Base-by-base conservation (phyloP, 2,888 invertebrate species). In the Drosophila helvetica region DNA sequence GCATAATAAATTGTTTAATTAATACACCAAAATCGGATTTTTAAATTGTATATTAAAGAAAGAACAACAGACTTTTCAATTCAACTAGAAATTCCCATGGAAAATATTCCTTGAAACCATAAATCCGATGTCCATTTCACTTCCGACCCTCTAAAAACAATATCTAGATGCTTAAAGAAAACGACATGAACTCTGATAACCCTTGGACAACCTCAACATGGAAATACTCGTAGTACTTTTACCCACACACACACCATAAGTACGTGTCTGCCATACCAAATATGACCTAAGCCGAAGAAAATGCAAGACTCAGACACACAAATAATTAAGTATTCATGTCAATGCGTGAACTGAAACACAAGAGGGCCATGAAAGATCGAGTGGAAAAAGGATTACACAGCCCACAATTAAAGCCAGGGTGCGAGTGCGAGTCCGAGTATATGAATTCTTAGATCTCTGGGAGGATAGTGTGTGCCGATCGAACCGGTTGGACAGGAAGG, bases 401-500 rank as follows among this genome's bases (percentile, higher is more conserved):
- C 61, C 48, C 42, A 55, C 63, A 83, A 67, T 54, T 58, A 56
- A 51, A 38, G 63, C 52, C 47, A 51, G 22, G 5, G 22, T 22
- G 5, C 22, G 19, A 19, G 19, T 19, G 2, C 19, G 38, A 52
- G 3, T 25, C 3, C 27, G 9, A 5, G 12, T 18, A 46, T 58
- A 19, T 55, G 27, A 52, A 59, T 67, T 59, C 53, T 59, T 33
- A 86, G 77, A 80, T 86, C 66, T 56, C 42, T 65, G 83, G 86
- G 78, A 83, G 75, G 15, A n/a, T 38, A 38, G 7, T 7, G 6
- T 7, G 6, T n/a, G 22, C 22, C 22, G 22, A 38, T 38, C 64
- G 65, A 71, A 83, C 86, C 80, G 83, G 82, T 82, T 83, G 56
- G 55, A 68, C 77, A 58, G 66, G 72, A 79, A 72, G 62, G 60